These are phyloP conservation scores for Cossypha heuglini DNA, from an alignment of 2,797 vertebrate genomes.

Conservation along the genomic window DNA sequence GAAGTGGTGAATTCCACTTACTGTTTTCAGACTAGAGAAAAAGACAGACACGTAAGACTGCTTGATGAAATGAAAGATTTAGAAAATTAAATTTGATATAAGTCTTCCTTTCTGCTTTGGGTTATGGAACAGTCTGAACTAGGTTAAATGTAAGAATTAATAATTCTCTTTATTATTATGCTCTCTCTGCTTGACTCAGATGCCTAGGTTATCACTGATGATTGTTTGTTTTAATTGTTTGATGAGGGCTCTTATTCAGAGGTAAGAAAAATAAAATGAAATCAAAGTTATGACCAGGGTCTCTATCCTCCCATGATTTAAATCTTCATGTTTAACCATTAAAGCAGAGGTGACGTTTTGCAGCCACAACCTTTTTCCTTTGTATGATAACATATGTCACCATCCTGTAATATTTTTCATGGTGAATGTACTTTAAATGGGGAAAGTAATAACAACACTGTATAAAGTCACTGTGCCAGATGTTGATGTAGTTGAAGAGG, in stretches of 20 bases:
- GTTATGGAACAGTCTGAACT: neutral
- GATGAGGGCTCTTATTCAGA: neutral
- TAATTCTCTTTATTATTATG: neutral
- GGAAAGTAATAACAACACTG: neutral
- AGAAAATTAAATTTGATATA: neutral
- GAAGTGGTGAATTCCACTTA: neutral
- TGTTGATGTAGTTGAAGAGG: constrained; percentile 20
- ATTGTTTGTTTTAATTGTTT: neutral
- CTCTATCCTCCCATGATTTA: neutral
- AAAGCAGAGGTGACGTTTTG: neutral
- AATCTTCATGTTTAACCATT: neutral
- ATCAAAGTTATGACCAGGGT: neutral
- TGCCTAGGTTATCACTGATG: neutral
- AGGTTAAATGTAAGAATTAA: neutral
- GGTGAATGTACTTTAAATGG: neutral
- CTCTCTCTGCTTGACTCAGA: neutral
- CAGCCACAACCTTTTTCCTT: neutral
- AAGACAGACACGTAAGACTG: neutral
- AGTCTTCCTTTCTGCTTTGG: neutral
- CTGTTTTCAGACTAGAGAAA: neutral
- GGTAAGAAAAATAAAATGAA: neutral
- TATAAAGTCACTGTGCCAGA: neutral
- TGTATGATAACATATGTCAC: neutral
- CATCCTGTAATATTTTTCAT: neutral
- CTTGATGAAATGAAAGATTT: neutral